Base-by-base conservation (phyloP, 2,113 vertebrate genomes). In the Corythoichthys intestinalis region DNA sequence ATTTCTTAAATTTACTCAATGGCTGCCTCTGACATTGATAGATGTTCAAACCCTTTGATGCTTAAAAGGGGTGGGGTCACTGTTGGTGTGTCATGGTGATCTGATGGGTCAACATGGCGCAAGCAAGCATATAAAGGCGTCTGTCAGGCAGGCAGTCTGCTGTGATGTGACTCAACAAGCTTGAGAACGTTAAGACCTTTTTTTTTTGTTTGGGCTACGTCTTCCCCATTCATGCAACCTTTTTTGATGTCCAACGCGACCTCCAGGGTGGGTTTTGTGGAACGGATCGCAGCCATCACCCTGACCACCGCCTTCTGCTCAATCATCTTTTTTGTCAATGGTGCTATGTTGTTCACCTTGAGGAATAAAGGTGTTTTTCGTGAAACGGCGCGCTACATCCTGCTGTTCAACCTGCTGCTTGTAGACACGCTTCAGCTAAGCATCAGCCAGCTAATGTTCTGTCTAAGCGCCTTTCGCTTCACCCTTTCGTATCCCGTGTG, bases 301-400 rank as follows among this genome's bases (percentile, higher is more conserved):
- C 0, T 67, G 17, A 57, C 39, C 38, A 44, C 39, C 5, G 2
- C 10, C 2, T 39, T 10, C 39, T 56, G 66, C 52, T 13, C 12
- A 9, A n/a, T 54, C 2, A 56, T 67, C 52, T 38, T 67, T 12
- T 14, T 44, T 1, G 44, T 67, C 53, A 67, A 67, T 15, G 39
- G 4, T 0, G 1, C 28, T 17, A 67, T 57, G 66, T 9, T 67
- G 17, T 15, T 70, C 69, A 63, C 53, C 63, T 46, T 59, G 38
- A 50, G 46, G 10, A 69, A 56, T 11, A 59, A 60, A 56, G 1
- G 9, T 13, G 52, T 67, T 38, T 67, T 67, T 46, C 28, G 52
- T 17, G 66, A 67, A 35, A 56, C 52, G 8, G 56, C 66, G 6
- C 50, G 66, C 6, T 67, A 67, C 52, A 57, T 67, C 41, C 52